phyloP scores from a whole-genome alignment of 64 coral and sea anemone species.

The Pachyseris speciosa region DNA sequence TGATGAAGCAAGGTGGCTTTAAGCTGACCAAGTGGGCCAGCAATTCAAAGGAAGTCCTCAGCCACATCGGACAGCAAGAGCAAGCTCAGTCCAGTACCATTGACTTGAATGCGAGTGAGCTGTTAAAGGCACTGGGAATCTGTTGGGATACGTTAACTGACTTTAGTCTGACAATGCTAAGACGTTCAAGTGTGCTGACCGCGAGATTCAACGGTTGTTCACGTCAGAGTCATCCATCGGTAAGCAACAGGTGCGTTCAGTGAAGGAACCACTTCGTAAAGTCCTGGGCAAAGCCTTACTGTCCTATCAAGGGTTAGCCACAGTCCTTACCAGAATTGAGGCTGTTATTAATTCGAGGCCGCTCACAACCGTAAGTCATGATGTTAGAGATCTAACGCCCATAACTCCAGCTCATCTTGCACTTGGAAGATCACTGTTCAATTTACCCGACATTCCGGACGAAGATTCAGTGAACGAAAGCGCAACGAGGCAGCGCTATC shows the following conservation, averaged over 20 bases:
- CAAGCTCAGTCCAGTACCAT: not conserved
- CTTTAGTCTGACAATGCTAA: slow-evolving; percentile 50
- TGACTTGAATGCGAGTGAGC: not conserved
- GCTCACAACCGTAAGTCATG: slow-evolving; percentile 24
- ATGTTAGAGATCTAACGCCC: slow-evolving; percentile 7
- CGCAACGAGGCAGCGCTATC: too few relatives aligned
- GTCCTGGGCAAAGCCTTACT: not conserved
- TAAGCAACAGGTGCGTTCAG: not conserved
- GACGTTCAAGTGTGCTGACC: slow-evolving; percentile 26
- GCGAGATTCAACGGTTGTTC: too few relatives aligned
- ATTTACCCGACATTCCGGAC: too few relatives aligned
- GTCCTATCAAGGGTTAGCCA: slow-evolving; percentile 10
- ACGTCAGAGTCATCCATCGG: too few relatives aligned
- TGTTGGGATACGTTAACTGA: too few relatives aligned
- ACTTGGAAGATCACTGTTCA: too few relatives aligned
- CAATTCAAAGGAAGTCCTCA: not conserved
- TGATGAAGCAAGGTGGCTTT: not conserved
- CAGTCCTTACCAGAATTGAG: slow-evolving; percentile 41
- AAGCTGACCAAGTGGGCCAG: not conserved
- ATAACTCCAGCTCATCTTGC: not conserved
- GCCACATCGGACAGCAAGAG: not conserved
- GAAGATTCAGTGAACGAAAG: too few relatives aligned
- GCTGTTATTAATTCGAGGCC: slow-evolving; percentile 25
- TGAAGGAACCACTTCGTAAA: too few relatives aligned
- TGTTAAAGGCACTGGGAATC: slow-evolving; percentile 2